A percentile compares a stretch with the other conserved stretches of the same genome.
Conservation (phyloP, 2,797 vertebrate genomes). For the Furcifer pardalis region DNA sequence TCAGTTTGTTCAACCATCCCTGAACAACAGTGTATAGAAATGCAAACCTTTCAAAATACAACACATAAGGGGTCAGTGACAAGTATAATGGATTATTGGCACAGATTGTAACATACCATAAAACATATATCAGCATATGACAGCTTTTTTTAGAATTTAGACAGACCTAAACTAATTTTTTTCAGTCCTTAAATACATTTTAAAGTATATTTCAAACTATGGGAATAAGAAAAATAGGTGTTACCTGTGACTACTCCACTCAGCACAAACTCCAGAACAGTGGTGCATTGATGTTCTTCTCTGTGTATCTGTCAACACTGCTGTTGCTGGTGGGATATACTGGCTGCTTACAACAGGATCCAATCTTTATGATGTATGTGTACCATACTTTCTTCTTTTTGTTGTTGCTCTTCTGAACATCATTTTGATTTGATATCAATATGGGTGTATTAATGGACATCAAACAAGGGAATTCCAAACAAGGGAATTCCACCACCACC, state of each 20-base stretch:
- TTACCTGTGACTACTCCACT: neutral
- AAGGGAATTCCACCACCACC: too few species aligned
- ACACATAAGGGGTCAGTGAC: neutral
- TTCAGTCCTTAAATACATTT: neutral
- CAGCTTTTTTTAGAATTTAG: neutral
- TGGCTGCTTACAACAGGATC: neutral
- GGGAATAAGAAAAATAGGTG: neutral
- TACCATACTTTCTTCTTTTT: neutral
- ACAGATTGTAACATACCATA: neutral
- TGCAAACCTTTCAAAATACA: neutral
- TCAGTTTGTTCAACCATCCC: neutral
- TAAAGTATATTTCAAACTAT: neutral
- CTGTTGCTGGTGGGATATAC: neutral
- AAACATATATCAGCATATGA: conserved; percentile 11
- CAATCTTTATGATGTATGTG: neutral
- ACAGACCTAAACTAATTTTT: neutral
- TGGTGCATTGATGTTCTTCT: neutral
- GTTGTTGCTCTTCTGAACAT: too few species aligned
- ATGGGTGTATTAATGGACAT: too few species aligned
- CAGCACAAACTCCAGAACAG: neutral
- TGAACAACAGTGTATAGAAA: conserved; percentile 1
- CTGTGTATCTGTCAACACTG: neutral
- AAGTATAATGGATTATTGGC: neutral
- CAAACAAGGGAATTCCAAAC: too few species aligned
- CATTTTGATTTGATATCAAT: too few species aligned